These are phyloP conservation scores for Magallana gigas DNA, from an alignment of 1,140 invertebrate genomes.

Conservation along the genomic window DNA sequence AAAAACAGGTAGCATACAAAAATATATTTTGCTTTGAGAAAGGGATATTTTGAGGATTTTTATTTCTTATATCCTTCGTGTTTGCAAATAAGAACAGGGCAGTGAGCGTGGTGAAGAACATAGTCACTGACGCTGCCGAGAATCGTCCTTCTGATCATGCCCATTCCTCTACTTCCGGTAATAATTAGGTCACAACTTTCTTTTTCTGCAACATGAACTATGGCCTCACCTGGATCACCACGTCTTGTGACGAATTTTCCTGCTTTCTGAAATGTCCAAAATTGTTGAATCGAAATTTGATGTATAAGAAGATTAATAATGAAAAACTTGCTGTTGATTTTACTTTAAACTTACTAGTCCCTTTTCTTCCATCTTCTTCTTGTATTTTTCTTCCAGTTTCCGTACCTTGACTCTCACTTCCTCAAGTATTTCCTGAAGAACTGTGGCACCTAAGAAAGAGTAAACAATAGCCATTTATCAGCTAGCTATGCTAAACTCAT, in stretches of 20 bases:
- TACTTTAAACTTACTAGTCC: background rate
- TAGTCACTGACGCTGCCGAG: conserved; percentile 64
- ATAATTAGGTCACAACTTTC: conserved; percentile 60
- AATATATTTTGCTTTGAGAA: too few relatives aligned
- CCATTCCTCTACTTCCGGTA: conserved; percentile 57
- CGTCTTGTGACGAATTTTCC: conserved; percentile 4
- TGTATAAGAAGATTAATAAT: too few relatives aligned
- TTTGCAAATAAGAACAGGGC: conserved; percentile 58
- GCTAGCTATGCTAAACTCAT: too few relatives aligned
- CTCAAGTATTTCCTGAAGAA: background rate
- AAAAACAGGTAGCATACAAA: too few relatives aligned
- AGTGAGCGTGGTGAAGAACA: conserved; percentile 58
- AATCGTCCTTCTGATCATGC: conserved; percentile 55
- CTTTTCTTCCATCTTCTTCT: conserved; percentile 28
- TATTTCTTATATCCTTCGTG: too few relatives aligned
- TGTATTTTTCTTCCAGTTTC: conserved; percentile 10
- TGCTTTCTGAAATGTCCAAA: background rate
- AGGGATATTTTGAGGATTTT: too few relatives aligned
- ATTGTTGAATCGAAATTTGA: background rate
- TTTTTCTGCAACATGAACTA: conserved; percentile 57
- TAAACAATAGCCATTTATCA: too few relatives aligned
- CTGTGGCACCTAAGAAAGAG: background rate
- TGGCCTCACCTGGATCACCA: conserved; percentile 56
- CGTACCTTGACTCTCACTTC: background rate
- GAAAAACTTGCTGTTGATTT: too few relatives aligned